These are phyloP conservation scores for Drosophila anceps DNA, from an alignment of 2,888 invertebrate species.

Conservation along the genomic window DNA sequence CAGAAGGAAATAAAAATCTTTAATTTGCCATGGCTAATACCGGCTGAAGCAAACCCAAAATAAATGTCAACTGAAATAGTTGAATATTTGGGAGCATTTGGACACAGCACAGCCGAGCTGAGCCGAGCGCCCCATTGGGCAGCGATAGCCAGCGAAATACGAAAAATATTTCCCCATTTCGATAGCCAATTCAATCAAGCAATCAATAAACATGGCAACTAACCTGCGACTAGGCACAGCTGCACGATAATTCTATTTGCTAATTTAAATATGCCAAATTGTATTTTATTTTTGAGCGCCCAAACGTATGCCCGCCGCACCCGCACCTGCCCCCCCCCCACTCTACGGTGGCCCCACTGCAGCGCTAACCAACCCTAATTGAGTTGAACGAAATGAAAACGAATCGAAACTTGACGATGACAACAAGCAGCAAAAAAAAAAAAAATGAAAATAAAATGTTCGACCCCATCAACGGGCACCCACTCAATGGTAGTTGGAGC, in stretches of 20 bases:
- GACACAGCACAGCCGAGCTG: too few species aligned
- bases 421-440: slow-evolving; percentile 35
- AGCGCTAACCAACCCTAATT: slow-evolving; percentile 64
- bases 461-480: slow-evolving; percentile 24
- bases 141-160: slow-evolving; percentile 25
- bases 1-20: not conserved
- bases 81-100: slow-evolving; percentile 5
- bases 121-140: slow-evolving; percentile 8
- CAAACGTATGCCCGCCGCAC: too few species aligned
- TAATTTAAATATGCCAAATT: slow-evolving; percentile 79
- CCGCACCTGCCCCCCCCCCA: not conserved
- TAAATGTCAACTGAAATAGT: not conserved
- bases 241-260: slow-evolving; percentile 75
- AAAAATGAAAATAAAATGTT: slow-evolving; percentile 26
- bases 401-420: slow-evolving; percentile 57
- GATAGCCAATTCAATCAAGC: slow-evolving; percentile 71
- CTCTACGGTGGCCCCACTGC: not conserved
- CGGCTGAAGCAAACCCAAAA: slow-evolving; percentile 1
- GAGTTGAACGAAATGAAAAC: slow-evolving; percentile 73
- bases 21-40: slow-evolving; percentile 22
- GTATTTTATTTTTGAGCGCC: slow-evolving; percentile 55
- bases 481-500: slow-evolving; percentile 33
- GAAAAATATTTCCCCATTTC: slow-evolving; percentile 45
- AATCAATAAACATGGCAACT: slow-evolving; percentile 79
- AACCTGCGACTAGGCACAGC: slow-evolving; percentile 62